Conservation (phyloP, 2,113 vertebrate species). For the Saguinus imperator region DNA sequence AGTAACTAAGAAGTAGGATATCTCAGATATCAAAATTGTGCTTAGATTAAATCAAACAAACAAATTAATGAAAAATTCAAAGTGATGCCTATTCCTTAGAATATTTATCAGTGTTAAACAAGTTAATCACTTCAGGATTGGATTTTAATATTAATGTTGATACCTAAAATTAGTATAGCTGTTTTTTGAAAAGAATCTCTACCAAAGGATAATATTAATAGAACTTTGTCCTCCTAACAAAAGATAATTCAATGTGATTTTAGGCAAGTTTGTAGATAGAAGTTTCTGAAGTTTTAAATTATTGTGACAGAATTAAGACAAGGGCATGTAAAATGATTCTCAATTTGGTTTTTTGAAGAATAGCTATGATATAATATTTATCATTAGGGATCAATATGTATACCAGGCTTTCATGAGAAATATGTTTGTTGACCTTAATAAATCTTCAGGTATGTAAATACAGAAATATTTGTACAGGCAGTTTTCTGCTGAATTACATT, state of each 20-base stretch:
- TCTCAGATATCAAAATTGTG: neutral
- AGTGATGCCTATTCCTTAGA: neutral
- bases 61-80: neutral
- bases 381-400: conserved; percentile 57
- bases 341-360: conserved; percentile 47
- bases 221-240: neutral
- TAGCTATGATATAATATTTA: conserved; percentile 6
- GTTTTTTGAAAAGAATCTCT: neutral
- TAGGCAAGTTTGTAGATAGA: neutral
- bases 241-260: conserved; percentile 18
- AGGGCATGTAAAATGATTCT: conserved; percentile 16
- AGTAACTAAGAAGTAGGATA: neutral
- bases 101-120: neutral
- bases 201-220: conserved; percentile 8
- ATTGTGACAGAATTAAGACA: conserved; percentile 46
- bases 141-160: conserved; percentile 3
- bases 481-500: conserved; percentile 66
- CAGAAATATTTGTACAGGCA: conserved; percentile 53
- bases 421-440: conserved; percentile 58
- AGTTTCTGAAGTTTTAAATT: conserved; percentile 37
- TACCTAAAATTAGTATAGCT: neutral
- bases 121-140: neutral
- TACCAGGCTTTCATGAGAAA: conserved; percentile 51
- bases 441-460: conserved; percentile 59
- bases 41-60: conserved; percentile 8